Conservation (phyloP, 2,888 invertebrate genomes). For the Drosophila yooni region DNA sequence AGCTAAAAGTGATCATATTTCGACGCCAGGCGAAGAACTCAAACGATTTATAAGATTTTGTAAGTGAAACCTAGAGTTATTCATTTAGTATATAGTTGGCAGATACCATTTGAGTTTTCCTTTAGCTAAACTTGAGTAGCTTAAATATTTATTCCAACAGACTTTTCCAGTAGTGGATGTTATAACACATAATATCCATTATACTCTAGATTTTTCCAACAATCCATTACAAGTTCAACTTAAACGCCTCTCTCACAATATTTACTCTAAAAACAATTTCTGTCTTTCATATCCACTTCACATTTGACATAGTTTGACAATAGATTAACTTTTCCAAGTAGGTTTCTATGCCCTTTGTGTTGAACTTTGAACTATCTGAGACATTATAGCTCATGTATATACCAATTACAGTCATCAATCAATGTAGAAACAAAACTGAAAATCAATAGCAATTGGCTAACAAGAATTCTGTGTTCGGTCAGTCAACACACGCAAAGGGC, state of each 20-base stretch:
- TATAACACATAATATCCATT: not conserved
- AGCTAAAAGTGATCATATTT: not conserved
- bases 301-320: constrained; percentile 12
- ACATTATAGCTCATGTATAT: not conserved
- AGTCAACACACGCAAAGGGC: constrained; percentile 1
- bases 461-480: not conserved
- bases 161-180: not conserved
- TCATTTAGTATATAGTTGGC: rapidly evolving
- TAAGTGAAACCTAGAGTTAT: not conserved
- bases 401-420: constrained; percentile 69
- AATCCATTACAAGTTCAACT: not conserved
- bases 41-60: not conserved
- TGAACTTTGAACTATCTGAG: constrained; percentile 36
- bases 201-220: not conserved
- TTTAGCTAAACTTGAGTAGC: not conserved
- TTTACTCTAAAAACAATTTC: not conserved
- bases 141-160: not conserved
- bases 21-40: not conserved
- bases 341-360: not conserved
- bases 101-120: rapidly evolving
- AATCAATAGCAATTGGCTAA: constrained; percentile 44
- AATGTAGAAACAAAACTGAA: constrained; percentile 37
- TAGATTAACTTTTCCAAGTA: not conserved
- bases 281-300: not conserved
- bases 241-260: not conserved